Evolutionary conservation across 2,888 invertebrate species (phyloP).

Genomic region (Eumerus sabulonum): DNA sequence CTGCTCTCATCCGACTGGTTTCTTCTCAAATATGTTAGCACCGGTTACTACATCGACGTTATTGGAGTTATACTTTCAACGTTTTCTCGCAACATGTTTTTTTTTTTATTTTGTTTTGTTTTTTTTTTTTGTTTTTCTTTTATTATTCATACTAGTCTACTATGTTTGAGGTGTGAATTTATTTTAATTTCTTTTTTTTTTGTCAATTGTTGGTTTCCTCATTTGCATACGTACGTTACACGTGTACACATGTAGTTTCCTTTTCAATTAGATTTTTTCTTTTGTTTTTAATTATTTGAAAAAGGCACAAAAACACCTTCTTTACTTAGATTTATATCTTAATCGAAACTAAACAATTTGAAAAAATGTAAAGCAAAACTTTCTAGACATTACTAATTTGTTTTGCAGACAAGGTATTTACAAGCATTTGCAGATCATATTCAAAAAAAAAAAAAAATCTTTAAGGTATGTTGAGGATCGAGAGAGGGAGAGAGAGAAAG

Average conservation of each 20-base stretch:
- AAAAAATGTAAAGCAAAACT: background rate
- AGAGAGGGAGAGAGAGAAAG: no score
- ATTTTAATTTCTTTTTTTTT: constrained; percentile 39
- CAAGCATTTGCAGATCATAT: constrained; percentile 3
- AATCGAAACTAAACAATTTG: constrained; percentile 6
- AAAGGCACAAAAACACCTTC: constrained; percentile 73
- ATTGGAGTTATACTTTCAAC: background rate
- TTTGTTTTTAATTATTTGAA: constrained; percentile 59
- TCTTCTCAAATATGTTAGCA: no score
- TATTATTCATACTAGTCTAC: constrained; percentile 39
- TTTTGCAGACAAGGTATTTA: constrained; percentile 18
- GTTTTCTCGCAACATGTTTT: background rate
- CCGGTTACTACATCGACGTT: no score
- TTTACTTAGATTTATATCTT: constrained; percentile 38
- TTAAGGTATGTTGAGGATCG: no score
- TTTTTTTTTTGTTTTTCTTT: constrained; percentile 16
- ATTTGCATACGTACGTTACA: constrained; percentile 8
- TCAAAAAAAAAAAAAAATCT: no score
- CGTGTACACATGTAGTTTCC: background rate
- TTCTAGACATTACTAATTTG: constrained; percentile 6
- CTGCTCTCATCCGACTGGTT: no score
- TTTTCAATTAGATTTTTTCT: constrained; percentile 40
- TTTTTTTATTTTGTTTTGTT: constrained; percentile 9
- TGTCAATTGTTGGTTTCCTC: constrained; percentile 35
- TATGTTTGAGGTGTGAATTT: constrained; percentile 24